These are phyloP conservation scores for Plectrocnemia conspersa DNA, from an alignment of 1,140 invertebrate species.

Conservation along the genomic window DNA sequence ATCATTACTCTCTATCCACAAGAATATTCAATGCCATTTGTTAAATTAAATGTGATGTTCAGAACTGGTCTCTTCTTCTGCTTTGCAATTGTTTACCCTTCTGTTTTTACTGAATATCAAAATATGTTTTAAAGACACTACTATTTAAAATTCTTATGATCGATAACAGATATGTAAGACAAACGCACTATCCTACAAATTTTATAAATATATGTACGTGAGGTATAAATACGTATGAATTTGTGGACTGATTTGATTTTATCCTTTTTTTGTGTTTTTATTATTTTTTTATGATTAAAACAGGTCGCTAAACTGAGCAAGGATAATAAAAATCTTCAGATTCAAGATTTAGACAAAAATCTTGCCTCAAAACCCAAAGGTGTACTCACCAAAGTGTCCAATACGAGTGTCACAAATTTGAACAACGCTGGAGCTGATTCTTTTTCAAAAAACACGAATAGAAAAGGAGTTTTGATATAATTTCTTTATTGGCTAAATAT, in stretches of 20 bases:
- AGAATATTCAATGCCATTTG: too few species aligned
- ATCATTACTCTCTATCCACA: too few species aligned
- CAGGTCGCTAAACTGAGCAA: constrained; percentile 45
- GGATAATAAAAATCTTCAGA: constrained; percentile 39
- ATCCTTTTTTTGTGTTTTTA: constrained; percentile 19
- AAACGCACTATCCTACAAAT: too few species aligned
- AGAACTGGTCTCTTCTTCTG: too few species aligned
- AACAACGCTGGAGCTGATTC: constrained; percentile 37
- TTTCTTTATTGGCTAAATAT: background rate
- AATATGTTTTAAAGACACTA: too few species aligned
- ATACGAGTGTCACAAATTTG: constrained; percentile 34
- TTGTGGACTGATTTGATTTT: constrained; percentile 6
- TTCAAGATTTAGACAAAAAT: constrained; percentile 32
- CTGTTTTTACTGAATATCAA: background rate
- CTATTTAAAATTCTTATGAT: too few species aligned
- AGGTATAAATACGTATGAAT: background rate
- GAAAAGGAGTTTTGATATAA: constrained; percentile 48
- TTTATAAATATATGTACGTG: too few species aligned
- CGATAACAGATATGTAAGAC: too few species aligned
- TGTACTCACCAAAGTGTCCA: constrained; percentile 35
- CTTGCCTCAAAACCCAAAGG: constrained; percentile 24
- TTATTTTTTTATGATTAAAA: too few species aligned
- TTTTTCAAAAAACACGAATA: constrained; percentile 41
- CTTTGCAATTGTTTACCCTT: too few species aligned
- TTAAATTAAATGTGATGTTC: too few species aligned